A percentile compares a stretch with the other conserved stretches of the same genome.
phyloP scores from a whole-genome alignment of 2,113 vertebrate genomes.

The Sisor rabdophorus region DNA sequence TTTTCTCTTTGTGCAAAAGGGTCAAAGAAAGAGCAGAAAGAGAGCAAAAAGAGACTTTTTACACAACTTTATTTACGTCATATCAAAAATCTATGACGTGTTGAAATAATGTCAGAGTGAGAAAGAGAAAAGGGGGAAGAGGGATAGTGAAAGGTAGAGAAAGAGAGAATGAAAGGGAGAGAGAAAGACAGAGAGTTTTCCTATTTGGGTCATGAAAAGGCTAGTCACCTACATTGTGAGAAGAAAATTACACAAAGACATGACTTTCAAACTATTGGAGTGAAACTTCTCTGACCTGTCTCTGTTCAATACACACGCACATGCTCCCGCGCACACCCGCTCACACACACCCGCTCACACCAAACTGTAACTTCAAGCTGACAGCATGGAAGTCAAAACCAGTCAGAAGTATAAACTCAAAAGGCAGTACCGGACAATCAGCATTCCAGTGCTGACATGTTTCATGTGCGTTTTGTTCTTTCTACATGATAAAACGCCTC shows the following conservation, averaged over 20 bases:
- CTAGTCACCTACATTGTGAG: constrained; percentile 47
- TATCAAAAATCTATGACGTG: no score
- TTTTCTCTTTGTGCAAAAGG: background rate
- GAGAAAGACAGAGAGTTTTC: background rate
- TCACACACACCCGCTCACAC: constrained; percentile 15
- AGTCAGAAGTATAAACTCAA: constrained; percentile 4
- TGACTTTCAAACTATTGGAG: constrained; percentile 37
- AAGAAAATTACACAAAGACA: constrained; percentile 32
- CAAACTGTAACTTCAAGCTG: constrained; percentile 2
- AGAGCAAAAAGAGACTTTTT: constrained; percentile 13
- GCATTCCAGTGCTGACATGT: constrained; percentile 38
- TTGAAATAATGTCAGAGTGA: no score
- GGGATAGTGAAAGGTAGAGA: background rate
- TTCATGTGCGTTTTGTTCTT: background rate
- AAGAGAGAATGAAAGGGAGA: constrained; percentile 29
- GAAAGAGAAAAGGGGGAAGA: constrained; percentile 18
- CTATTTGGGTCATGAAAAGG: constrained; percentile 53
- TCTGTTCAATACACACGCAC: constrained; percentile 43
- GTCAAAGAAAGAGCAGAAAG: no score
- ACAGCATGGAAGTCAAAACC: constrained; percentile 25
- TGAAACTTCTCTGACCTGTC: constrained; percentile 44
- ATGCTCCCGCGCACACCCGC: background rate
- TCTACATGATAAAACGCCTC: constrained; percentile 5
- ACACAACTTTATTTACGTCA: no score
- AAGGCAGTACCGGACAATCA: constrained; percentile 28